Conservation (phyloP, 2,888 invertebrate species). For the Nymphalis c-album region DNA sequence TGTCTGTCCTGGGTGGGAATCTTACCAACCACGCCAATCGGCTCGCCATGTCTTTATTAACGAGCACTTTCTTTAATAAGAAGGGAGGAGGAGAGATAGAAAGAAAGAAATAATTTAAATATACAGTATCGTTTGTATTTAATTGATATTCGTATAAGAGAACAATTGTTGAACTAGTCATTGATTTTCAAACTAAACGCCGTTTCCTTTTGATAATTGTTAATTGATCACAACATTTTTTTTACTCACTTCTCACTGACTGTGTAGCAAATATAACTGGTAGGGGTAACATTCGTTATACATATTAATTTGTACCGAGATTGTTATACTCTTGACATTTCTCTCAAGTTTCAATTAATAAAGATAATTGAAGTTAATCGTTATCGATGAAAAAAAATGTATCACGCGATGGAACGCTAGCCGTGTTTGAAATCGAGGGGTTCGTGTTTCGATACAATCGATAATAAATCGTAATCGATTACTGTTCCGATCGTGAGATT, state of each 20-base stretch:
- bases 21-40: too few relatives aligned
- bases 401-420: conserved; percentile 45
- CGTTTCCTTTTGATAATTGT: not conserved
- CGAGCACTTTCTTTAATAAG: too few relatives aligned
- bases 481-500: conserved; percentile 41
- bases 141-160: too few relatives aligned
- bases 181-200: not conserved
- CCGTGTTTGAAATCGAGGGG: conserved; percentile 42
- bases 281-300: conserved; percentile 12
- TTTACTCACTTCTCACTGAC: too few relatives aligned
- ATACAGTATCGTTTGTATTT: too few relatives aligned
- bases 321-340: conserved; percentile 52
- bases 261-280: too few relatives aligned
- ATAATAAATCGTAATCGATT: conserved; percentile 40
- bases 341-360: conserved; percentile 59
- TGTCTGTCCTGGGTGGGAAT: too few relatives aligned
- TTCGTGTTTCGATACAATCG: conserved; percentile 43
- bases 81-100: too few relatives aligned
- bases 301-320: not conserved
- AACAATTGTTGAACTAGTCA: too few relatives aligned
- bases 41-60: too few relatives aligned
- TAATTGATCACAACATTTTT: too few relatives aligned
- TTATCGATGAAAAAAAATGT: conserved; percentile 56
- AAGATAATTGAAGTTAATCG: conserved; percentile 66
- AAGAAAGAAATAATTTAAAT: too few relatives aligned